Base-by-base conservation (phyloP, 2,888 invertebrate species). In the Sepioteuthis lessoniana region DNA sequence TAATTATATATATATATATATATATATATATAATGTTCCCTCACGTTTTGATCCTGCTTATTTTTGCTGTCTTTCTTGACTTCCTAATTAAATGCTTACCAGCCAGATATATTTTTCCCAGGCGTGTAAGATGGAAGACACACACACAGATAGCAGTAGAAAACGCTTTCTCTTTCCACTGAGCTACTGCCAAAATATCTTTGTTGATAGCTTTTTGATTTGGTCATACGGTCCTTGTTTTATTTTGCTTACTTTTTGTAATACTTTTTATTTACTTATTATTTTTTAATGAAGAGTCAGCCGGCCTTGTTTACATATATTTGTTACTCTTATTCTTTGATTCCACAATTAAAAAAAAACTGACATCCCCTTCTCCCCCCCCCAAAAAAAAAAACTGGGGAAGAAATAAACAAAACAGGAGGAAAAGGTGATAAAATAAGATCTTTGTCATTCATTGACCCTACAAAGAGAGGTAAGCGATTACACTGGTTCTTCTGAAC, bases 351-450 rank as follows among this genome's bases (percentile, higher is more conserved):
- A n/a, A n/a, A 10, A n/a, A 76, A n/a, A n/a, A n/a, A n/a, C n/a
- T n/a, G n/a, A n/a, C n/a, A n/a, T n/a, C n/a, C n/a, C n/a, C n/a
- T n/a, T n/a, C n/a, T n/a, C n/a, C n/a, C n/a, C n/a, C n/a, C n/a
- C n/a, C n/a, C n/a, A n/a, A 76, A 35, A 35, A 76, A n/a, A 60
- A 5, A 60, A 31, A 47, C 10, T 13, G 16, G 10, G 19, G 47
- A 47, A 31, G n/a, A n/a, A 35, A 42, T 42, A 42, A 42, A 42
- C 42, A n/a, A 76, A n/a, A n/a, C 10, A 16, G n/a, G n/a, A n/a
- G n/a, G n/a, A 76, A 76, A 76, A 13, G 76, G n/a, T 76, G n/a
- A 76, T 76, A 76, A n/a, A 76, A 76, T n/a, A 76, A 76, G 76
- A 76, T 76, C 76, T 76, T 76, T n/a, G n/a, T n/a, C n/a, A n/a